Percentiles rank a stretch among this genome's conserved stretches.
Evolutionary conservation across 2,888 invertebrate species (phyloP).

Genomic region (Drosophila cyrtoloma): DNA sequence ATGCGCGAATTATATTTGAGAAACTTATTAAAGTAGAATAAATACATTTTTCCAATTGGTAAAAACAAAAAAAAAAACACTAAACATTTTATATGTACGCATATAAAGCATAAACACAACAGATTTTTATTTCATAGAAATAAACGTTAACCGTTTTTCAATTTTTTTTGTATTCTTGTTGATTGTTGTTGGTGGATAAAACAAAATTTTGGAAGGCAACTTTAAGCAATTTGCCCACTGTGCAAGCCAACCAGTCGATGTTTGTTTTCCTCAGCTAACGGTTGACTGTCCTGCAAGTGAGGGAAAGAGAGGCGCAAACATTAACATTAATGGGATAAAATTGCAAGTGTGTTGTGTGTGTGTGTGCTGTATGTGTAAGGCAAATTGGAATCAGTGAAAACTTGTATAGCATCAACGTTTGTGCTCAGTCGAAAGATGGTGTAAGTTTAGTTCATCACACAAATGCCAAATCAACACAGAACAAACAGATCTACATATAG

Average conservation of each 20-base stretch:
- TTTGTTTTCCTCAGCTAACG: neutral
- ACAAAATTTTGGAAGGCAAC: conserved; percentile 29
- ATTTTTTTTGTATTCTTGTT: conserved; percentile 1
- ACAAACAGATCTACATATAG: neutral
- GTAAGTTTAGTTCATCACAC: conserved; percentile 77
- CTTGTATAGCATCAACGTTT: conserved; percentile 75
- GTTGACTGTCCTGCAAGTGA: conserved; percentile 27
- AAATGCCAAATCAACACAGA: conserved; percentile 12
- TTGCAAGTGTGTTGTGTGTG: neutral
- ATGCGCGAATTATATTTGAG: conserved; percentile 52
- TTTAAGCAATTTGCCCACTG: conserved; percentile 35
- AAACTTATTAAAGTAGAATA: conserved; percentile 41
- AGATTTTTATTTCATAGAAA: conserved; percentile 57
- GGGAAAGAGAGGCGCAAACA: conserved; percentile 8
- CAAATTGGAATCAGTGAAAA: conserved; percentile 70
- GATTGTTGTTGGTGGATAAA: conserved; percentile 27
- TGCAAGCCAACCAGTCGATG: conserved; percentile 29
- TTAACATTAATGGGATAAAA: neutral
- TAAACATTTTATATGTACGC: conserved; percentile 34
- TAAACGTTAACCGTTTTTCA: conserved; percentile 29
- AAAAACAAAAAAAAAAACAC: conserved; percentile 47
- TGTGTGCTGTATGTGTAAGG: neutral
- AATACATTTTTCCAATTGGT: conserved; percentile 26
- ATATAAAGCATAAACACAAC: conserved; percentile 49
- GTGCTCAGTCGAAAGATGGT: conserved; percentile 85